These are phyloP conservation scores for Phortica okadai DNA, from an alignment of 2,888 invertebrate species.

Conservation along the genomic window DNA sequence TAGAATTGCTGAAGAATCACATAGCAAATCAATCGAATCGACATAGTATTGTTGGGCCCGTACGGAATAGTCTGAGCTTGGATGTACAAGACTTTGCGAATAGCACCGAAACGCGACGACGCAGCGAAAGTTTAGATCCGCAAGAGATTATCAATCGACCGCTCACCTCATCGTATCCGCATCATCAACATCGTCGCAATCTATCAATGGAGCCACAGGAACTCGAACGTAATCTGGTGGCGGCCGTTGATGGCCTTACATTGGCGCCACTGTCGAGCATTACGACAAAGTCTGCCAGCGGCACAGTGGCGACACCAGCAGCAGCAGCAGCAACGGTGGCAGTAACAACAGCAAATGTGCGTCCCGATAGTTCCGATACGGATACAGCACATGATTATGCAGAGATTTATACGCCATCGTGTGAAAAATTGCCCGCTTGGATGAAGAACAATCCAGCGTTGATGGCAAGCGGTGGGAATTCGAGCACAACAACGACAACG, in stretches of 20 bases:
- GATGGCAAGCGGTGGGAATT: slow-evolving; percentile 78
- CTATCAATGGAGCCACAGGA: slow-evolving; percentile 77
- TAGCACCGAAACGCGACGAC: slow-evolving; percentile 71
- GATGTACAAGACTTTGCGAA: slow-evolving; percentile 75
- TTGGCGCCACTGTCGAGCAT: slow-evolving; percentile 77
- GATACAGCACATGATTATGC: slow-evolving; percentile 89
- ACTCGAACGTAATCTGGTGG: slow-evolving; percentile 78
- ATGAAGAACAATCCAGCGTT: slow-evolving; percentile 77
- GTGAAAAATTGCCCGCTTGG: slow-evolving; percentile 83
- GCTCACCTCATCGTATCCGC: slow-evolving; percentile 73
- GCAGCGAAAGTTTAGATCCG: slow-evolving; percentile 76
- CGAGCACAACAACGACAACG: slow-evolving; percentile 77
- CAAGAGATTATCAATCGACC: slow-evolving; percentile 73
- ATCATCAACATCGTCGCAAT: slow-evolving; percentile 75
- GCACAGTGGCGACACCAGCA: slow-evolving; percentile 48
- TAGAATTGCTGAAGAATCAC: slow-evolving; percentile 91
- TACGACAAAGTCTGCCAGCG: slow-evolving; percentile 58
- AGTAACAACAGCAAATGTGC: slow-evolving; percentile 42
- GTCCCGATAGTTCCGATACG: slow-evolving; percentile 80
- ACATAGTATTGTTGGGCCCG: slow-evolving; percentile 77
- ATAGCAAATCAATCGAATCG: slow-evolving; percentile 83
- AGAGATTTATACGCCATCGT: slow-evolving; percentile 94
- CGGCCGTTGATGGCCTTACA: slow-evolving; percentile 79
- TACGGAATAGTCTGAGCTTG: slow-evolving; percentile 75
- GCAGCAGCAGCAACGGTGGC: slow-evolving; percentile 32